Conservation (phyloP, 2,113 vertebrate genomes). For the Apodemus speciosus region DNA sequence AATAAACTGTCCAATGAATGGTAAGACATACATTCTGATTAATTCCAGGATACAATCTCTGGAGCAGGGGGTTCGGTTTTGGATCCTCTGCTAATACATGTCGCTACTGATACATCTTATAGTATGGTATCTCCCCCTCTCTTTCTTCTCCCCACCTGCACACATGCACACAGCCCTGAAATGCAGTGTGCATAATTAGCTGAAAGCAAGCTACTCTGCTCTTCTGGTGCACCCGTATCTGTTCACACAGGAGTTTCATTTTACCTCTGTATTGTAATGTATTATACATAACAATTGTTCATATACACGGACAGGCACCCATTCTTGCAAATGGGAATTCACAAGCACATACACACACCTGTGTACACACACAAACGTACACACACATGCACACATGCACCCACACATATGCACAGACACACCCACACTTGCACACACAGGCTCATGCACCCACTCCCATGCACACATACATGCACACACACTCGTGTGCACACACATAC, state of each 20-base stretch:
- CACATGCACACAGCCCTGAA: background rate
- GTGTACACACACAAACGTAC: too few species aligned
- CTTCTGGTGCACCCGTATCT: conserved; percentile 2
- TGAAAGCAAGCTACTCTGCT: background rate
- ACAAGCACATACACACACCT: too few species aligned
- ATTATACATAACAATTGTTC: conserved; percentile 53
- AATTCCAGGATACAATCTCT: background rate
- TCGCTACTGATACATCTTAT: background rate
- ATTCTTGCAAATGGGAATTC: background rate
- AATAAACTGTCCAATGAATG: background rate
- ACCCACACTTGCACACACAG: too few species aligned
- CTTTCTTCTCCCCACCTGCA: too few species aligned
- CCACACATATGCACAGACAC: too few species aligned
- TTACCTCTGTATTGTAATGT: conserved; percentile 39
- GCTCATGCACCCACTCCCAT: background rate
- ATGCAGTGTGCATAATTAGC: background rate
- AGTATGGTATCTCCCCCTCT: too few species aligned
- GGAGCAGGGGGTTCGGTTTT: background rate
- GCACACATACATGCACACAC: background rate
- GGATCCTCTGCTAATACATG: background rate
- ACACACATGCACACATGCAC: too few species aligned
- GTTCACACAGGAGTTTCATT: conserved; percentile 54
- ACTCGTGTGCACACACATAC: background rate
- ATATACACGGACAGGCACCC: background rate
- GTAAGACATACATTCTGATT: conserved; percentile 13